Percentiles rank a stretch among this genome's conserved stretches.
phyloP scores from a whole-genome alignment of 2,113 vertebrate genomes.

The Oryzias javanicus region DNA sequence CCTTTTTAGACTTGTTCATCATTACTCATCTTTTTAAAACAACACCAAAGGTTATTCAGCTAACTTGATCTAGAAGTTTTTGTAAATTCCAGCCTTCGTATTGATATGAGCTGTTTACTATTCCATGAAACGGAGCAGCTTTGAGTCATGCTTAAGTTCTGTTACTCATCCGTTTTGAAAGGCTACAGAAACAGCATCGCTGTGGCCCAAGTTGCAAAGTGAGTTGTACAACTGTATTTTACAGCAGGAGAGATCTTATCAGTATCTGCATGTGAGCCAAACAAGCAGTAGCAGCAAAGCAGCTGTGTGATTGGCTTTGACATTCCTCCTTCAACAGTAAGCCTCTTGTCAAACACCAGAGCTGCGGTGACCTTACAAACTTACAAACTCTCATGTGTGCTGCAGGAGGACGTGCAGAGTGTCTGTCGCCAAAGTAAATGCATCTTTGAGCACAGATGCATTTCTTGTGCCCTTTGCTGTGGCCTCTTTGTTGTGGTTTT shows the following conservation, averaged over 20 bases:
- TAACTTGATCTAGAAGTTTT: no score
- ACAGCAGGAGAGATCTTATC: slow-evolving; percentile 63
- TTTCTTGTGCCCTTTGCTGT: slow-evolving; percentile 2
- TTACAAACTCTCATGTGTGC: slow-evolving; percentile 30
- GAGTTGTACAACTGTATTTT: slow-evolving; percentile 54
- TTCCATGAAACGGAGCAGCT: no score
- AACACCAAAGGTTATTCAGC: no score
- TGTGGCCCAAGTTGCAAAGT: slow-evolving; percentile 44
- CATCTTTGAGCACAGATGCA: not conserved
- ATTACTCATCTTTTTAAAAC: no score
- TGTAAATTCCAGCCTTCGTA: no score
- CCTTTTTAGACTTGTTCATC: no score
- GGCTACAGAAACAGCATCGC: slow-evolving; percentile 10
- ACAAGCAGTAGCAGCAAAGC: slow-evolving; percentile 41
- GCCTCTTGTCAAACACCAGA: slow-evolving; percentile 56
- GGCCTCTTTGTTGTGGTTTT: slow-evolving; percentile 7
- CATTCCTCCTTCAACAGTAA: slow-evolving; percentile 51
- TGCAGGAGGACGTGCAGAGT: slow-evolving; percentile 8
- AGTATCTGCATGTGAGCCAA: slow-evolving; percentile 48
- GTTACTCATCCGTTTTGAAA: not conserved
- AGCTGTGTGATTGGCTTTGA: slow-evolving; percentile 61
- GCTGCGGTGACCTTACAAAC: slow-evolving; percentile 49
- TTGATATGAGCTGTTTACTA: no score
- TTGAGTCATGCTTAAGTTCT: no score
- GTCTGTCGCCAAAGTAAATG: slow-evolving; percentile 9